Base-by-base conservation (phyloP, 2,113 vertebrate species). In the Propithecus coquereli region DNA sequence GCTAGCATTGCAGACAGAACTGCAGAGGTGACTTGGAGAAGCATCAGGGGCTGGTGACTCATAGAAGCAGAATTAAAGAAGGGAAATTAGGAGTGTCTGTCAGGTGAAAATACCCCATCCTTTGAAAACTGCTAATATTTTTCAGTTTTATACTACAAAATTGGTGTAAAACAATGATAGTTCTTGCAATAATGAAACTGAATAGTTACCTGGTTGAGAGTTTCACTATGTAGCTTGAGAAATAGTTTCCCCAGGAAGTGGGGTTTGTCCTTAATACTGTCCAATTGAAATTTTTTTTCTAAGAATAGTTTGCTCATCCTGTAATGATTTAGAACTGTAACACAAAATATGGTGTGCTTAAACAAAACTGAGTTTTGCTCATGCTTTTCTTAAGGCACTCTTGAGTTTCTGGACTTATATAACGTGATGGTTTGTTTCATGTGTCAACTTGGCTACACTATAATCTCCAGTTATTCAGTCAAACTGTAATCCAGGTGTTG, bases 41-140 rank as follows among this genome's bases (percentile, higher is more conserved):
- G n/a, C 43, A 87, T 20, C 25, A 50, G 9, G 47, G 18, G 1
- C 57, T 93, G 52, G 12, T 83, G 47, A 79, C 63, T 73, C 59
- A 81, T 13, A 65, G 11, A 81, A n/a, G 5, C 61, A 87, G 52
- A 94, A 87, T 83, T 74, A 83, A 74, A 86, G 23, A 84, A 47
- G 14, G 63, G 17, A 90, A 92, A 95, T 81, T 73, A 52, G 32
- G 66, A 71, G 27, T 70, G 25, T 83, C 25, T 91, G 14, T 77
- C 45, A 91, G 61, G 57, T 47, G 47, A 90, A 86, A 94, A 82
- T 45, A 59, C 20, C 54, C 10, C 18, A 76, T 82, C 83, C 37
- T 76, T 68, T 9, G 43, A 97, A 89, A 82, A 73, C 11, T 71
- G 54, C 14, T 87, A 40, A 85, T 90, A 87, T 90, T 87, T 74